Evolutionary conservation across 1,140 invertebrate species (phyloP).

Genomic region (Lordiphosa mommai): DNA sequence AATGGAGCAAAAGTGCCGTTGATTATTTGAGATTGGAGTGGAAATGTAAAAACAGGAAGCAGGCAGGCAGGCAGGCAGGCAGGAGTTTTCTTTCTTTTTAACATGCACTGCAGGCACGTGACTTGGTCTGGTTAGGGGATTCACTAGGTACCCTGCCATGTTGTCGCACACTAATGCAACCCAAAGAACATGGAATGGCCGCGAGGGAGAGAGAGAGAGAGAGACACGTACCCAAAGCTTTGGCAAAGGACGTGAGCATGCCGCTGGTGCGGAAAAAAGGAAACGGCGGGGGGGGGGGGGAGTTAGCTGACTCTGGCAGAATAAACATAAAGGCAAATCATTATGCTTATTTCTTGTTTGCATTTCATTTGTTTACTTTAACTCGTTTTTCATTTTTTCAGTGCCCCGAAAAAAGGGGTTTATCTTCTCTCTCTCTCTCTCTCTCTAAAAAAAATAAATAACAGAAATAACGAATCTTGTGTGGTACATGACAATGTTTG

Average conservation of each 20-base stretch:
- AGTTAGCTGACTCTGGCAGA: neutral
- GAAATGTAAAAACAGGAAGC: no score
- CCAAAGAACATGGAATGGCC: neutral
- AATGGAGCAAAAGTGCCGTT: conserved; percentile 37
- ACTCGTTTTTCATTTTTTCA: neutral
- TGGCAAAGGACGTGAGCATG: neutral
- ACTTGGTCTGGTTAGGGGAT: conserved; percentile 8
- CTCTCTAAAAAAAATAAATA: no score
- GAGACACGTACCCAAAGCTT: neutral
- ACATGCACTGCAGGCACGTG: conserved; percentile 38
- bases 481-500: no score
- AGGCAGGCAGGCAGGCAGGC: neutral
- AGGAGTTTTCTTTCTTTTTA: conserved; percentile 5
- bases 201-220: no score
- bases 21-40: conserved; percentile 39
- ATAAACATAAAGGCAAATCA: conserved; percentile 54
- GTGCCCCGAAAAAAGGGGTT: conserved; percentile 8
- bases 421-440: no score
- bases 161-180: conserved; percentile 13
- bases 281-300: neutral
- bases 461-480: no score
- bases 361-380: conserved; percentile 32
- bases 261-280: neutral
- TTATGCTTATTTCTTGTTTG: conserved; percentile 55
- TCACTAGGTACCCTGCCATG: conserved; percentile 21